Conservation (phyloP, 2,888 invertebrate genomes). For the Platyscelio sp. region DNA sequence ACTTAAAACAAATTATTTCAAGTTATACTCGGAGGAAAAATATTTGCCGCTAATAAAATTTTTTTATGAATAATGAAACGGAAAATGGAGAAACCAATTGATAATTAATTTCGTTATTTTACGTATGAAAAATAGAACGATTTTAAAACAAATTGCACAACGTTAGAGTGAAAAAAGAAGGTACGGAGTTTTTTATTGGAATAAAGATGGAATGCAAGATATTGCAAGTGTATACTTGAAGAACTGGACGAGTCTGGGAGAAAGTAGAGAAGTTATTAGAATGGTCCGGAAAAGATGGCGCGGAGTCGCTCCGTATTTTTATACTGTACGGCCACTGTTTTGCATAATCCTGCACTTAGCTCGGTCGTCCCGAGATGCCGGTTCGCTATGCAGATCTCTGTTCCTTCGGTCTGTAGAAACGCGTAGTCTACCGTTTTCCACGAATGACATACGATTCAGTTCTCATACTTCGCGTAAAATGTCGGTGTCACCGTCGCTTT, state of each 20-base stretch:
- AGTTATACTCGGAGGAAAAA: too few relatives aligned
- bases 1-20: too few relatives aligned
- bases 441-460: slow-evolving; percentile 82
- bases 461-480: slow-evolving; percentile 50
- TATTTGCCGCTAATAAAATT: too few relatives aligned
- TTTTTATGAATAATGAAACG: too few relatives aligned
- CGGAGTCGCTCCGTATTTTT: slow-evolving; percentile 86
- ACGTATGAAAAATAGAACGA: slow-evolving; percentile 12
- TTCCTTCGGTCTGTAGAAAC: slow-evolving; percentile 74
- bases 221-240: slow-evolving; percentile 63
- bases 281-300: slow-evolving; percentile 86
- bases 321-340: slow-evolving; percentile 85
- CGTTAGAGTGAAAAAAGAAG: slow-evolving; percentile 57
- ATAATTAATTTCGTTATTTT: too few relatives aligned
- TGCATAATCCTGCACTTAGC: slow-evolving; percentile 86
- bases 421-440: slow-evolving; percentile 79
- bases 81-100: too few relatives aligned
- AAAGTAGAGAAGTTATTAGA: slow-evolving; percentile 85
- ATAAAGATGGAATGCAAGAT: slow-evolving; percentile 71
- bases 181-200: too few relatives aligned
- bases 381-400: slow-evolving; percentile 82
- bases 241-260: slow-evolving; percentile 69
- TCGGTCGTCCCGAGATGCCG: slow-evolving; percentile 84
- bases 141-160: slow-evolving; percentile 17
- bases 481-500: slow-evolving; percentile 43